Evolutionary conservation across 2,888 invertebrate genomes (phyloP).

Genomic region (Pachymerium ferrugineum): DNA sequence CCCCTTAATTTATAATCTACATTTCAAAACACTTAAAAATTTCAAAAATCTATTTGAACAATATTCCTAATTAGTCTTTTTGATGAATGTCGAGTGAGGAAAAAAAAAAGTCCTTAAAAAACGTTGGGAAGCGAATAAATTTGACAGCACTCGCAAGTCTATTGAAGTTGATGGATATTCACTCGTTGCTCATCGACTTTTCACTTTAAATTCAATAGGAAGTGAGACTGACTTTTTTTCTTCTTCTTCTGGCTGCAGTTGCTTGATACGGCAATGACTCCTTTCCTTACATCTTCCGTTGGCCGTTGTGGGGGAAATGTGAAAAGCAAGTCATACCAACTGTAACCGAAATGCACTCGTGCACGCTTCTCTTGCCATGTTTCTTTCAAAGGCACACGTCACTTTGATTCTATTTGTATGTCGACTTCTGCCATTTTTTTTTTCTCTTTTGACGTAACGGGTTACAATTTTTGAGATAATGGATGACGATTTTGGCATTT

Average conservation of each 20-base stretch:
- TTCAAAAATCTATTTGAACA: too few species aligned
- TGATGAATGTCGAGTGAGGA: too few species aligned
- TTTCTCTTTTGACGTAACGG: slow-evolving; percentile 9
- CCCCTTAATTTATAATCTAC: too few species aligned
- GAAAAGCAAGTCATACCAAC: slow-evolving; percentile 24
- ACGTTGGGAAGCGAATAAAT: too few species aligned
- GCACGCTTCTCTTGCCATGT: slow-evolving; percentile 27
- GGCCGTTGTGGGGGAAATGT: slow-evolving; percentile 25
- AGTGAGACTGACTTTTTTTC: not conserved
- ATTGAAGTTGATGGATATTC: not conserved
- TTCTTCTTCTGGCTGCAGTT: slow-evolving; percentile 16
- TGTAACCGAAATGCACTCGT: slow-evolving; percentile 27
- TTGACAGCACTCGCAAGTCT: not conserved
- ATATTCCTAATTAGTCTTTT: too few species aligned
- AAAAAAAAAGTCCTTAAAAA: too few species aligned
- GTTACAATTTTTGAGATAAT: too few species aligned
- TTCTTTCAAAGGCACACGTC: slow-evolving; percentile 22
- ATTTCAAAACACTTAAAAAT: too few species aligned
- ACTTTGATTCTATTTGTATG: slow-evolving; percentile 22
- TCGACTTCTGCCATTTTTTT: too few species aligned
- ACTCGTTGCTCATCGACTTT: slow-evolving; percentile 6
- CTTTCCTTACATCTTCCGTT: slow-evolving; percentile 27
- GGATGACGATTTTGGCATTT: too few species aligned
- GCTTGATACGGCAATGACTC: slow-evolving; percentile 6
- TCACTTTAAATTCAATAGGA: slow-evolving; percentile 14